These are phyloP conservation scores for Epizoanthus stellaris DNA, from an alignment of 92 coral and sea anemone genomes.

Conservation along the genomic window DNA sequence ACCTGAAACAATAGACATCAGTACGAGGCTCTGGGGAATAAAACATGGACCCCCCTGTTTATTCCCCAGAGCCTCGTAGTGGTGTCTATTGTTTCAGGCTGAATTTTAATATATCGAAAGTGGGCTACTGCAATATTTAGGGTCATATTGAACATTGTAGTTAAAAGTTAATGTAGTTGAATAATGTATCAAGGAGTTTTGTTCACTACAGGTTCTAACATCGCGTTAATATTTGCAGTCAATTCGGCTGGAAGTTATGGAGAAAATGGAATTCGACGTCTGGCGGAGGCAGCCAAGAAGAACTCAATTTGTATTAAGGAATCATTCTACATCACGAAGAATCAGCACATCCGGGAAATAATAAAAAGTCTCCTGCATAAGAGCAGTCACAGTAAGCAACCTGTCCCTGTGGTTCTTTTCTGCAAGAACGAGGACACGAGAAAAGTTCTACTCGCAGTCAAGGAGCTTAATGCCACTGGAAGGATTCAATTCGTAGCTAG, in stretches of 20 bases:
- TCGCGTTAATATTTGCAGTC: not conserved
- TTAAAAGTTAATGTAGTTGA: too few relatives aligned
- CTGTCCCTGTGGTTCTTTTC: conserved; percentile 15
- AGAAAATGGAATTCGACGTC: conserved; percentile 1
- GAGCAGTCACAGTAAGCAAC: not conserved
- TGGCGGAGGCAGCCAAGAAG: not conserved
- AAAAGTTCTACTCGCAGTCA: not conserved
- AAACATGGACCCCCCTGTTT: too few relatives aligned
- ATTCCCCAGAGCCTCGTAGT: too few relatives aligned
- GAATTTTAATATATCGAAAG: too few relatives aligned
- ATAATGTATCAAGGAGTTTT: not conserved
- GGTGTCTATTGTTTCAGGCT: too few relatives aligned
- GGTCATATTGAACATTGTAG: too few relatives aligned
- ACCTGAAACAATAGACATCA: too few relatives aligned
- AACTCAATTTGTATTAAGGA: not conserved
- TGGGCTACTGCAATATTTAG: too few relatives aligned
- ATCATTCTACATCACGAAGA: not conserved
- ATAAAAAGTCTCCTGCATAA: not conserved
- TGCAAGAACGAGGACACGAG: conserved; percentile 9
- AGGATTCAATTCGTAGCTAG: conserved; percentile 1
- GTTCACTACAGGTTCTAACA: not conserved
- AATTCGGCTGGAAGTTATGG: conserved; percentile 24
- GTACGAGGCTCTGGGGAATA: too few relatives aligned
- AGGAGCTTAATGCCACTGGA: conserved; percentile 14
- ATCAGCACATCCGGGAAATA: not conserved